These are phyloP conservation scores for Hirtodrosophila trivittata DNA, from an alignment of 2,888 invertebrate species.

Conservation along the genomic window DNA sequence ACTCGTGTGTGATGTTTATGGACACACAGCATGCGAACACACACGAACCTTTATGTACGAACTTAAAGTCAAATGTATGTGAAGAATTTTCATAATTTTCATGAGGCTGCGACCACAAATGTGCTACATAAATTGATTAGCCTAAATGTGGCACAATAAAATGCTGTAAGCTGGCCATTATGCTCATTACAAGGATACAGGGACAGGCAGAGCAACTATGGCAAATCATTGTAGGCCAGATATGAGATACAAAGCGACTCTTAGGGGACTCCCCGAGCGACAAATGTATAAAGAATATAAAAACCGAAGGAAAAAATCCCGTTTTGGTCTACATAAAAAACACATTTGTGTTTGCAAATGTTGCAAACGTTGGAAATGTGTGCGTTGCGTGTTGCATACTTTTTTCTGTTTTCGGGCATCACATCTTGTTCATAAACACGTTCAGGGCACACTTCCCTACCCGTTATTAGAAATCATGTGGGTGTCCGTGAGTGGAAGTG, in stretches of 20 bases:
- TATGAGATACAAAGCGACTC: conserved; percentile 39
- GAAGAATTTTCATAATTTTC: conserved; percentile 29
- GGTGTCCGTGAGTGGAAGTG: conserved; percentile 1
- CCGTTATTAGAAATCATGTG: conserved; percentile 1
- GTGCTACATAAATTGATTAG: conserved; percentile 60
- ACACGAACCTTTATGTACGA: conserved; percentile 14
- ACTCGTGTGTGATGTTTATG: conserved; percentile 38
- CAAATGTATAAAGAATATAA: conserved; percentile 19
- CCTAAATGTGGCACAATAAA: conserved; percentile 44
- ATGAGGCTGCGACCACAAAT: neutral
- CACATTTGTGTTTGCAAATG: conserved; percentile 60
- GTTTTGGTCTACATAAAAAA: conserved; percentile 65
- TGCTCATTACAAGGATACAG: conserved; percentile 46
- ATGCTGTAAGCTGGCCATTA: conserved; percentile 54
- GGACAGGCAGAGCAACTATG: conserved; percentile 15
- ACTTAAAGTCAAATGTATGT: conserved; percentile 26
- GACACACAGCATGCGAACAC: conserved; percentile 40
- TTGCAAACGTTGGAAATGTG: conserved; percentile 59
- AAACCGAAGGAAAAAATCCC: conserved; percentile 14
- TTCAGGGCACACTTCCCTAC: neutral
- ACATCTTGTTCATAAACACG: conserved; percentile 33
- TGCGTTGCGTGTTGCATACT: conserved; percentile 57
- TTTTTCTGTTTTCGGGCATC: conserved; percentile 17
- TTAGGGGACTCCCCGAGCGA: conserved; percentile 51
- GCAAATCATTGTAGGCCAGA: conserved; percentile 43